Percentiles rank a stretch among this genome's conserved stretches.
Conservation (phyloP, 1,140 invertebrate genomes). For the Sitodiplosis mosellana region DNA sequence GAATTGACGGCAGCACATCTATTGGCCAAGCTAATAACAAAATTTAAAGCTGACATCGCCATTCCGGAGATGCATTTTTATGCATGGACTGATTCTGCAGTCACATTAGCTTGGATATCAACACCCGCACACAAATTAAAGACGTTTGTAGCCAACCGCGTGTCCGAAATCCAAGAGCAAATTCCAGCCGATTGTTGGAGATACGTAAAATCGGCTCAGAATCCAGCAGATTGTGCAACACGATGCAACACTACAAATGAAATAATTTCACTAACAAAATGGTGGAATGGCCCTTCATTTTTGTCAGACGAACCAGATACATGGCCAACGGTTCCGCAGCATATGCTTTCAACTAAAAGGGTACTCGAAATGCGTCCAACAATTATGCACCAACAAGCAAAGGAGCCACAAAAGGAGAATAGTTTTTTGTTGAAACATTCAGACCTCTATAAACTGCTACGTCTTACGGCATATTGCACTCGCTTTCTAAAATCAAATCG, state of each 20-base stretch:
- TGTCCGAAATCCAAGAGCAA: conserved; percentile 16
- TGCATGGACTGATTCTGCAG: conserved; percentile 23
- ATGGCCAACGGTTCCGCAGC: neutral
- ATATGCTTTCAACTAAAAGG: no score
- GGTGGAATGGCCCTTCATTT: conserved; percentile 14
- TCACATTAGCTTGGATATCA: conserved; percentile 22
- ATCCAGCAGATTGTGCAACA: conserved; percentile 26
- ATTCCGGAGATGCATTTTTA: neutral
- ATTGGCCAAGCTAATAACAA: conserved; percentile 10
- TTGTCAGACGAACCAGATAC: neutral
- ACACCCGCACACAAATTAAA: conserved; percentile 9
- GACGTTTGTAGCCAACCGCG: conserved; percentile 14
- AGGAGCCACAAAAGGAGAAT: no score
- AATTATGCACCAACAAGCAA: neutral
- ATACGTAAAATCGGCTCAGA: conserved; percentile 21
- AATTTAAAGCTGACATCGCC: conserved; percentile 5
- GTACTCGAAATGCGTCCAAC: neutral
- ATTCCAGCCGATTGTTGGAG: conserved; percentile 17
- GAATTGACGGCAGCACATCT: conserved; percentile 26
- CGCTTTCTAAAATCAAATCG: neutral
- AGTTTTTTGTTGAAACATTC: no score
- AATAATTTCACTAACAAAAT: conserved; percentile 10
- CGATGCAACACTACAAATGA: conserved; percentile 15
- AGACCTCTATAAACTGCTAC: neutral
- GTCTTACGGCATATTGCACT: neutral